These are phyloP conservation scores for Seira musarum DNA, from an alignment of 2,888 invertebrate genomes.

Conservation along the genomic window DNA sequence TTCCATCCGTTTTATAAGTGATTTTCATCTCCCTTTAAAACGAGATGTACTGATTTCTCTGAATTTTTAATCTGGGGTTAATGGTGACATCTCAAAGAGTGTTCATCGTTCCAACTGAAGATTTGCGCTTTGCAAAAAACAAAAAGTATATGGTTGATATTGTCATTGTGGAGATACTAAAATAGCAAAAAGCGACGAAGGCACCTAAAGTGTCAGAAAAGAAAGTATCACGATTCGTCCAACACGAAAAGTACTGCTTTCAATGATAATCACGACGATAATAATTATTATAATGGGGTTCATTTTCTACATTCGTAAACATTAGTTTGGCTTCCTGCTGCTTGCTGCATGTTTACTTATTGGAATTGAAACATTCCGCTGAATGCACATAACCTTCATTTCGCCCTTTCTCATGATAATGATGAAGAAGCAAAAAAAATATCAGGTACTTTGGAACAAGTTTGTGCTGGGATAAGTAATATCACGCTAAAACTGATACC, in stretches of 20 bases:
- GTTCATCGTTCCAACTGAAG: not conserved
- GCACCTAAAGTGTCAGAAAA: too few species aligned
- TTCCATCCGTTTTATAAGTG: not conserved
- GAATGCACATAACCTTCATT: too few species aligned
- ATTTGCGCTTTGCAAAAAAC: too few species aligned
- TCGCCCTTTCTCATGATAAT: too few species aligned
- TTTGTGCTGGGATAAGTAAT: too few species aligned
- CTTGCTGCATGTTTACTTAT: not conserved
- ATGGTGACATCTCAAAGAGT: not conserved
- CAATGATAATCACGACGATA: slow-evolving; percentile 27
- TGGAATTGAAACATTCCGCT: not conserved
- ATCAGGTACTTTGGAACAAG: too few species aligned
- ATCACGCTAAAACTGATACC: too few species aligned
- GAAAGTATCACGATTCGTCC: too few species aligned
- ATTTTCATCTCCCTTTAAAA: not conserved
- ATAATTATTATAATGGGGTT: slow-evolving; percentile 22
- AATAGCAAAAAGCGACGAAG: too few species aligned
- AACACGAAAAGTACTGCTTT: not conserved
- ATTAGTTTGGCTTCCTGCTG: not conserved
- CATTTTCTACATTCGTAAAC: not conserved
- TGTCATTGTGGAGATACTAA: too few species aligned
- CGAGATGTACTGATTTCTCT: not conserved
- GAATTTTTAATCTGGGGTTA: not conserved
- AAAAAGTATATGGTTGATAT: too few species aligned
- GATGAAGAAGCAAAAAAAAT: too few species aligned